Percentiles rank a stretch among this genome's conserved stretches.
These are phyloP conservation scores for Oncorhynchus nerka DNA, from an alignment of 2,113 vertebrate genomes.

Conservation along the genomic window DNA sequence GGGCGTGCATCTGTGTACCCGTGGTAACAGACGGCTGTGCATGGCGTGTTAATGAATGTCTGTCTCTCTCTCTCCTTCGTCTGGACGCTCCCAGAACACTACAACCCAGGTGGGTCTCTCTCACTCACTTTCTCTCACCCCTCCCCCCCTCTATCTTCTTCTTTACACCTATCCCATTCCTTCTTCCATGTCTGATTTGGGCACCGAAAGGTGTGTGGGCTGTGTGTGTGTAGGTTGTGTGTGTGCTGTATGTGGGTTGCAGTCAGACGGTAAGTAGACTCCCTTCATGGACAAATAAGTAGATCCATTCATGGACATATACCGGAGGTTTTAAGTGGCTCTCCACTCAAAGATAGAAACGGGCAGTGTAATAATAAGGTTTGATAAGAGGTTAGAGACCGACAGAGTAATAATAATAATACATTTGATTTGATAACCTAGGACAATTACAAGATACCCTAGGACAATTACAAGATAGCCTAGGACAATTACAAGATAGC, in stretches of 20 bases:
- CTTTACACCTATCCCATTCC: constrained; percentile 3
- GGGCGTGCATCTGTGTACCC: constrained; percentile 73
- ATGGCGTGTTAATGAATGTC: constrained; percentile 99
- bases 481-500: no score
- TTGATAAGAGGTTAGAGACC: no score
- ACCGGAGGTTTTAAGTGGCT: constrained; percentile 34
- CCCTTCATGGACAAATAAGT: background rate
- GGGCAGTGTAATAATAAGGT: no score
- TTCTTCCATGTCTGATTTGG: constrained; percentile 3
- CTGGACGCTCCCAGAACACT: constrained; percentile 92
- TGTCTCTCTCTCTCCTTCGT: constrained; percentile 97
- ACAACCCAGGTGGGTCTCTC: constrained; percentile 95
- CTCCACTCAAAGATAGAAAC: constrained; percentile 40
- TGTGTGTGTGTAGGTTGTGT: background rate
- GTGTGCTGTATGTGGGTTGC: constrained; percentile 33
- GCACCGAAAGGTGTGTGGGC: background rate
- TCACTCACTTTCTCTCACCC: constrained; percentile 50
- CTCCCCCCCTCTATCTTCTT: constrained; percentile 43
- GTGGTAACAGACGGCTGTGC: constrained; percentile 78
- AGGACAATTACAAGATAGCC: no score
- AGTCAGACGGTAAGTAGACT: constrained; percentile 65
- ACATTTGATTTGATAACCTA: no score
- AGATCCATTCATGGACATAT: constrained; percentile 28
- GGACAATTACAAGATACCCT: no score
- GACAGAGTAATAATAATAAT: no score